A percentile compares a stretch with the other conserved stretches of the same genome.
Evolutionary conservation across 2,113 vertebrate species (phyloP).

Genomic region (Tetrao urogallus): DNA sequence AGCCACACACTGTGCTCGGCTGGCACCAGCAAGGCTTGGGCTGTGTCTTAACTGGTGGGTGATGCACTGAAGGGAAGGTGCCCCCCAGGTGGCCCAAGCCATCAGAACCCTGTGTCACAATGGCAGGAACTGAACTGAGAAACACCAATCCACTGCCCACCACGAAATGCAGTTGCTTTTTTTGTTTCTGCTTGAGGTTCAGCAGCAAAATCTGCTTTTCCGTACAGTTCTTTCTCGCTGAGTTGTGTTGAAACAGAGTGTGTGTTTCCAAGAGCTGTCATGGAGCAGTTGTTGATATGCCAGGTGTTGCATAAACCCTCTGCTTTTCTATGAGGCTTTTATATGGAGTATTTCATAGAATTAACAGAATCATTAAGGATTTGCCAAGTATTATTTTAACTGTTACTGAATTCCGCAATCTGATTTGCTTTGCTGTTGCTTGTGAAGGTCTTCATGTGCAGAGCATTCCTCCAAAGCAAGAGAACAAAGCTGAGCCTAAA

Average conservation of each 20-base stretch:
- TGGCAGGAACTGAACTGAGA: neutral
- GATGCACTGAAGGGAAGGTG: rapidly evolving
- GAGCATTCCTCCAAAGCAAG: neutral
- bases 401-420: neutral
- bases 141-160: rapidly evolving
- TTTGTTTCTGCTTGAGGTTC: neutral
- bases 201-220: neutral
- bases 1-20: rapidly evolving
- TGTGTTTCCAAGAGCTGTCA: neutral
- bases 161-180: rapidly evolving
- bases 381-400: neutral
- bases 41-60: rapidly evolving
- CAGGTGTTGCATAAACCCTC: neutral
- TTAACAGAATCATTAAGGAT: neutral
- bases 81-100: rapidly evolving
- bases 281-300: no score
- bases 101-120: rapidly evolving
- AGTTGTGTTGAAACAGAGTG: neutral
- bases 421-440: neutral
- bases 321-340: neutral
- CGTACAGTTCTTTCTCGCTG: rapidly evolving
- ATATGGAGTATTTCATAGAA: no score
- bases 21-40: rapidly evolving
- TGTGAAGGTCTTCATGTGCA: neutral
- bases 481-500: neutral